Percentiles rank a stretch among this genome's conserved stretches.
These are phyloP conservation scores for Amphimedon queenslandica DNA, from an alignment of 37 sponge, comb jelly and placozoan genomes.

Conservation along the genomic window DNA sequence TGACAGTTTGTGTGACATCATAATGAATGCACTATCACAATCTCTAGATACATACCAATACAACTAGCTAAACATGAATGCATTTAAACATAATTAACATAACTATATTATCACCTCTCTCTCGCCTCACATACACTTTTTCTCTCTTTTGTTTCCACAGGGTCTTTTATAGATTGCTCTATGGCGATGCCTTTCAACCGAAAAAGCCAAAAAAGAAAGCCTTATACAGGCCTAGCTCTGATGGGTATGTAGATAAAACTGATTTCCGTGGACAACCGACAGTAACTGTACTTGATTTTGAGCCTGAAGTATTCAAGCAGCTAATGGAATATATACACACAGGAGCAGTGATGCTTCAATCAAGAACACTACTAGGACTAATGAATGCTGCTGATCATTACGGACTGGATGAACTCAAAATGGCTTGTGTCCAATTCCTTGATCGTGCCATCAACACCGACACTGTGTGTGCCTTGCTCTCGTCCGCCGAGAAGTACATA, in stretches of 20 bases:
- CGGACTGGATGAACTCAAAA: conserved; percentile 84
- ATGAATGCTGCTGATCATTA: conserved; percentile 95
- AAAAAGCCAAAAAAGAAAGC: conserved; percentile 29
- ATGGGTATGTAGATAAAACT: conserved; percentile 44
- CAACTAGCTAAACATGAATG: no score
- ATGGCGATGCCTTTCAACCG: conserved; percentile 2
- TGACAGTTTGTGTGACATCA: no score
- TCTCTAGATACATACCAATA: no score
- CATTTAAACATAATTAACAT: no score
- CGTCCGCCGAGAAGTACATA: conserved; percentile 89
- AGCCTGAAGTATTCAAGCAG: conserved; percentile 85
- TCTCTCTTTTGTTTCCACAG: conserved; percentile 28
- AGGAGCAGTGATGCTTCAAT: conserved; percentile 78
- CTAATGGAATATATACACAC: conserved; percentile 88
- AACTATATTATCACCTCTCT: no score
- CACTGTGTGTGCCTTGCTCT: conserved; percentile 78
- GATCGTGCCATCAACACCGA: conserved; percentile 74
- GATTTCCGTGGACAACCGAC: conserved; percentile 47
- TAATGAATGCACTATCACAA: no score
- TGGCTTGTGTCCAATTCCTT: conserved; percentile 78
- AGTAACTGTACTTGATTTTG: conserved; percentile 70
- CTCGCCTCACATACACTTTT: no score
- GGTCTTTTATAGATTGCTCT: conserved; percentile 64
- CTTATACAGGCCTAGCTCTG: conserved; percentile 10
- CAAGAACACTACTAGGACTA: conserved; percentile 81